Percentiles rank a stretch among this genome's conserved stretches.
Conservation (phyloP, 35 echinoderm and acorn worm species). For the Apostichopus californicus region DNA sequence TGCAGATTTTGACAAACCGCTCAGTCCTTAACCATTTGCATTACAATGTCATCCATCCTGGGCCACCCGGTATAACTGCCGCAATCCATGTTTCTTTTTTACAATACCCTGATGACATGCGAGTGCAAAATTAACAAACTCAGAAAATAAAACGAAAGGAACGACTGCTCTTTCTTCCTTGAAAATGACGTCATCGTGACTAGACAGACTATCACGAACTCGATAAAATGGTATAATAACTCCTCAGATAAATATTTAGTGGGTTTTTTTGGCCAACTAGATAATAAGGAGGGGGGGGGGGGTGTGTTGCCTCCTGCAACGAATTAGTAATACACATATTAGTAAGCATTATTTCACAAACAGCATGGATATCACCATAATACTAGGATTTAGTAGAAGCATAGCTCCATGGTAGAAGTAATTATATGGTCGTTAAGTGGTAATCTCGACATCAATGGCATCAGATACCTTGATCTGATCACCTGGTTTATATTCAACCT, state of each 20-base stretch:
- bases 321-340: background rate
- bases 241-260: background rate
- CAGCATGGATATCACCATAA: background rate
- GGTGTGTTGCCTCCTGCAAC: constrained; percentile 4
- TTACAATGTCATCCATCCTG: constrained; percentile 42
- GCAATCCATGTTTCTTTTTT: constrained; percentile 38
- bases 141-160: background rate
- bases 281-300: background rate
- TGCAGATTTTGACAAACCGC: constrained; percentile 29
- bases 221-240: background rate
- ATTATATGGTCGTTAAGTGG: constrained; percentile 26
- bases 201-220: constrained; percentile 3
- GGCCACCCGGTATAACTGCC: constrained; percentile 37
- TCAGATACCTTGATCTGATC: constrained; percentile 44
- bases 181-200: constrained; percentile 45
- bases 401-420: background rate
- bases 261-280: background rate
- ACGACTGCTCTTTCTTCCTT: background rate
- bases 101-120: constrained; percentile 42
- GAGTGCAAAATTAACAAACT: constrained; percentile 9
- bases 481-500: constrained; percentile 51
- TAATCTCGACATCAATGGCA: background rate
- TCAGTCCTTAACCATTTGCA: constrained; percentile 37
- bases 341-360: constrained; percentile 32
- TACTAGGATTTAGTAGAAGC: background rate